Evolutionary conservation across 2,113 vertebrate species (phyloP), one percentile per base, ranked within the genome.

Genomic region (Seriola quinqueradiata): DNA sequence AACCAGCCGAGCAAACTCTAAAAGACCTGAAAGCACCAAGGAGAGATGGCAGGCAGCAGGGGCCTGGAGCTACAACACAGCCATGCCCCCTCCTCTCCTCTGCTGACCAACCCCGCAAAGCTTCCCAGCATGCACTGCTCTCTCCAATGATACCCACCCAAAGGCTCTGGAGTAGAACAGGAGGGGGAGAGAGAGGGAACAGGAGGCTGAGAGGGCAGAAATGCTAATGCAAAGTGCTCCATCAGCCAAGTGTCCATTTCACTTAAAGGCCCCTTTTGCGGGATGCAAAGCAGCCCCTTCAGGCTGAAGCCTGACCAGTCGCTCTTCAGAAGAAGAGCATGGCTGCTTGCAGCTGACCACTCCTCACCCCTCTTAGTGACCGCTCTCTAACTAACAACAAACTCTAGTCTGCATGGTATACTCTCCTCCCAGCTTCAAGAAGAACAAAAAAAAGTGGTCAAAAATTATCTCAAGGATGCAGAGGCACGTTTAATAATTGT

Each of bases 1-100:
- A 94, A 95, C 89, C 44, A 80, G 87, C 84, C 89, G 89, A 87
- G 87, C 90, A 89, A 93, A 93, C 90, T 90, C 87, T 67, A 83
- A 90, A 92, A 86, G 55, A 63, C 65, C 84, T 91, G 87, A 93
- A 90, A 92, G 91, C 83, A 83, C 59, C 65, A 67, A 87, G 89
- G 88, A 86, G 89, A 82, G 92, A 89, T 73, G 78, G 87, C 84
- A 78, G 86, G 87, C 88, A 90, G 90, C 89, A 82, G 88, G 90
- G 91, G 85, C 79, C 80, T 72, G 48, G 80, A 54, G 77, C 86
- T 50, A 42, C 75, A 25, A 63, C 81, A 68, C 77, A 78, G 78
- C 81, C 73, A 23, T 81, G 71, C 36, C 82, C 81, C 85, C 88
- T 72, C 71, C 76, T 70, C 79, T 71, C 40, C 77, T 75, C 67